Percentiles rank a stretch among this genome's conserved stretches.
Evolutionary conservation across 2,888 invertebrate genomes (phyloP).

Genomic region (Acrocera orbiculus): DNA sequence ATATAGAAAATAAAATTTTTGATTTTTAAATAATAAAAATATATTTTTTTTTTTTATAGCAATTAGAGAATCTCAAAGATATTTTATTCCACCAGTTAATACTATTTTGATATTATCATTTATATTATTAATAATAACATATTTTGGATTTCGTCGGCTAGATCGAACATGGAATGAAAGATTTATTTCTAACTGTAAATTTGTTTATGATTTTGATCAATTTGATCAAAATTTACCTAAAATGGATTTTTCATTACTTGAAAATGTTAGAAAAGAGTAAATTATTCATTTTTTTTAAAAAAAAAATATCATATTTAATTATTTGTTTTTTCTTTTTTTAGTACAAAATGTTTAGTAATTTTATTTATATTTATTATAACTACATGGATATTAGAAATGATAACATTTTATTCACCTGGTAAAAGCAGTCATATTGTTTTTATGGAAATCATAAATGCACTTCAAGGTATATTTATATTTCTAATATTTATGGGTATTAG

Average conservation of each 20-base stretch:
- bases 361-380: slow-evolving; percentile 49
- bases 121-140: slow-evolving; percentile 20
- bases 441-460: slow-evolving; percentile 49
- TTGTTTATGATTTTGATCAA: slow-evolving; percentile 1
- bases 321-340: slow-evolving; percentile 10
- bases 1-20: not conserved
- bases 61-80: slow-evolving; percentile 26
- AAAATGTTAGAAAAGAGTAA: slow-evolving; percentile 9
- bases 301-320: not conserved
- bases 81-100: slow-evolving; percentile 29
- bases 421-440: slow-evolving; percentile 35
- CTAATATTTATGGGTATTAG: slow-evolving; percentile 39
- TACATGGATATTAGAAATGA: slow-evolving; percentile 52
- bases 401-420: slow-evolving; percentile 36
- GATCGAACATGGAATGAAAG: slow-evolving; percentile 14
- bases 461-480: slow-evolving; percentile 51
- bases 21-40: not conserved
- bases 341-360: slow-evolving; percentile 28
- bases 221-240: slow-evolving; percentile 2
- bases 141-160: slow-evolving; percentile 26
- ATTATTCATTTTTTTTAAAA: not conserved
- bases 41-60: slow-evolving; percentile 14
- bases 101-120: slow-evolving; percentile 20
- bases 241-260: slow-evolving; percentile 6
- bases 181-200: slow-evolving; percentile 1